phyloP scores from a whole-genome alignment of 2,888 invertebrate species.

The Netelia melanura region DNA sequence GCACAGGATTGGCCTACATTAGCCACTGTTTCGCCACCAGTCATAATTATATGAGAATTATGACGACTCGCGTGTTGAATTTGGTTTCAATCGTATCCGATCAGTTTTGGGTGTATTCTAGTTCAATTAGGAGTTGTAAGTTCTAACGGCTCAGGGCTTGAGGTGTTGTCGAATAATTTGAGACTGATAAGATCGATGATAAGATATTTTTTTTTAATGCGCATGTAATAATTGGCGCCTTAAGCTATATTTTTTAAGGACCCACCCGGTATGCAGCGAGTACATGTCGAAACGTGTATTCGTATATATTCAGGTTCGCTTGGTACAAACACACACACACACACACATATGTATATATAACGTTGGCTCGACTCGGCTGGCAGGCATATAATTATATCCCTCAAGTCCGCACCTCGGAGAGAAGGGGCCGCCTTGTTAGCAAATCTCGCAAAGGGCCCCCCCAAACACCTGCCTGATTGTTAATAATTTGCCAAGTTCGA shows the following conservation, averaged over 20 bases:
- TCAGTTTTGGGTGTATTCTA: no score
- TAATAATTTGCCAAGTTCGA: conserved; percentile 80
- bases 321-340: neutral
- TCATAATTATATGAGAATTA: conserved; percentile 19
- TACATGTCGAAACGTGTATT: conserved; percentile 73
- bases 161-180: no score
- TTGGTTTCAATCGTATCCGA: no score
- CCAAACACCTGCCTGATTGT: conserved; percentile 81
- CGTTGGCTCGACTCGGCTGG: conserved; percentile 50
- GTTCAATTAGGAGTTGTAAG: no score
- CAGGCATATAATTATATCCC: conserved; percentile 80
- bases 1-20: conserved; percentile 33
- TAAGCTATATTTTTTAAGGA: neutral
- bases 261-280: conserved; percentile 75
- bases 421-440: conserved; percentile 80
- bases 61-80: neutral
- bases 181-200: no score
- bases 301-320: conserved; percentile 68
- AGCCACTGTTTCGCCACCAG: conserved; percentile 5
- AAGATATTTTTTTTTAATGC: no score
- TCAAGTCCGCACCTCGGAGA: conserved; percentile 81
- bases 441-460: conserved; percentile 75
- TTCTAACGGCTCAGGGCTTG: no score
- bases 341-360: conserved; percentile 1
- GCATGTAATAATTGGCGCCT: no score